These are phyloP conservation scores for Epinephelus lanceolatus DNA, from an alignment of 2,113 vertebrate species.

Conservation along the genomic window DNA sequence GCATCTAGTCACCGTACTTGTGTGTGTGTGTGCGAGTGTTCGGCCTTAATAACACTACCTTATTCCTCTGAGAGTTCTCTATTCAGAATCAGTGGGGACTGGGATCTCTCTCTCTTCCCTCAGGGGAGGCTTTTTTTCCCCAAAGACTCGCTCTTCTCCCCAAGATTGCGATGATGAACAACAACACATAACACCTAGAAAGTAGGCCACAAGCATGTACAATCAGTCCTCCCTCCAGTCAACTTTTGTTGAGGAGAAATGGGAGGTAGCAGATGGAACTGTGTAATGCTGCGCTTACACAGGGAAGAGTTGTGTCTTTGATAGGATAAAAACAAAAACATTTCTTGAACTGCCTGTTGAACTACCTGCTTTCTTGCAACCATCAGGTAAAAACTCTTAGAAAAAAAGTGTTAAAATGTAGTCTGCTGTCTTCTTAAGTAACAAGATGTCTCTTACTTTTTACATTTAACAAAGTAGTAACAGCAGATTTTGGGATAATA, in stretches of 20 bases:
- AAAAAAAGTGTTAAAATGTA: conserved; percentile 1
- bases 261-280: not conserved
- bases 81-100: conserved; percentile 67
- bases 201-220: conserved; percentile 70
- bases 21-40: conserved; percentile 17
- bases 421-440: not conserved
- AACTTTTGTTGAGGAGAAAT: conserved; percentile 57
- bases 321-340: conserved; percentile 37
- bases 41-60: conserved; percentile 57
- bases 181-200: conserved; percentile 67
- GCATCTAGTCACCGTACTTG: not conserved
- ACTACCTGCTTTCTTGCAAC: conserved; percentile 13
- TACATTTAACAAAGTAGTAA: not conserved
- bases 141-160: conserved; percentile 55
- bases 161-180: conserved; percentile 69
- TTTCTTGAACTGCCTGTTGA: not conserved
- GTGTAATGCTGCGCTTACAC: not conserved
- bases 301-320: conserved; percentile 26
- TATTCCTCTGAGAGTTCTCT: conserved; percentile 57
- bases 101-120: conserved; percentile 53
- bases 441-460: not conserved
- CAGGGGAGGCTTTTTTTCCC: conserved; percentile 52
- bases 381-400: not conserved
- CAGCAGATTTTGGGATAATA: not conserved
- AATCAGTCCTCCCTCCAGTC: conserved; percentile 47